Evolutionary conservation across 2,888 invertebrate species (phyloP), one percentile per base, ranked within the genome.

Genomic region (Neocrepidodera transversa): DNA sequence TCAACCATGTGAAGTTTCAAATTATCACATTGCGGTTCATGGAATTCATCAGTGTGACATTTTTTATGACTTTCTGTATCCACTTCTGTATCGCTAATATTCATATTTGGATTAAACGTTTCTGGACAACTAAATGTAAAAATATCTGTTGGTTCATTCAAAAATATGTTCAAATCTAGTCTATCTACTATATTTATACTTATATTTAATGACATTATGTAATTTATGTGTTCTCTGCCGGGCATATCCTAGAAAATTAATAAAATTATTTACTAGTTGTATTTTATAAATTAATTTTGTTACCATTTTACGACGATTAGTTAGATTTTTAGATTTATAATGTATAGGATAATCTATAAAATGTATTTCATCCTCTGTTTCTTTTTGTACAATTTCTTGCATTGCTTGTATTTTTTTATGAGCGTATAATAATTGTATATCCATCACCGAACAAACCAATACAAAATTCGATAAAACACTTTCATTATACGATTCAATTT

Each of bases 371-470:
- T 52, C 42, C 14, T 43, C 32, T 5, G 42, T 52, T 17, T 28
- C 26, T 13, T 28, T 16, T 3, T 57, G 23, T 4, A 60, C 38
- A 30, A 40, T 16, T 16, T 47, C 42, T 35, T 74, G 66, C 23
- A 71, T 60, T 2, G 69, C 58, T n/a, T 74, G 20, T n/a, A 75
- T 74, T 62, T 75, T 75, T 61, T 75, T 70, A 59, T 79, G 76
- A n/a, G 65, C 30, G 42, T 76, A 69, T 48, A 75, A 72, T 60
- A 79, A 62, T 23, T 74, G 78, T 18, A 77, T 71, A 68, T 82
- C 76, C 6, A 79, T 61, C 47, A 82, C 71, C 65, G 78, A 70
- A 53, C 81, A 82, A 13, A 69, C 56, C 42, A 82, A 48, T 48
- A 70, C 64, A 8, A 70, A 67, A 62, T 54, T 74, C 23, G 68